Percentiles rank a stretch among this genome's conserved stretches.
phyloP scores from a whole-genome alignment of 2,888 invertebrate genomes.

The Agonopterix arenella region DNA sequence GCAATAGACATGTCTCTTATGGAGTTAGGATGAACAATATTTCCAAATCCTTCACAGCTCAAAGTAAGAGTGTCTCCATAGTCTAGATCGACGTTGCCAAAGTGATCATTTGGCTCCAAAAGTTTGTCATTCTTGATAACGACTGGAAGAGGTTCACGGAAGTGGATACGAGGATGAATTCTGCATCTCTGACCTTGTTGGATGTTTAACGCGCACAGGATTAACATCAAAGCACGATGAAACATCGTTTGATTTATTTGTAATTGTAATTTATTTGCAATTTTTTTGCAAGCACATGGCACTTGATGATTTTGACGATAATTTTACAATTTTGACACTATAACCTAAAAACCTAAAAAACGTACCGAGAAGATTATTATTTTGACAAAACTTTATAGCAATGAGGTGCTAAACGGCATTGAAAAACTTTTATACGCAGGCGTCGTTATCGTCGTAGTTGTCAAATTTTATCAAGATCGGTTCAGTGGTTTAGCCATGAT shows the following conservation, averaged over 20 bases:
- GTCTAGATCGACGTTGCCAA: conserved; percentile 43
- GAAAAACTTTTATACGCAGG: too few relatives aligned
- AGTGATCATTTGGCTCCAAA: conserved; percentile 47
- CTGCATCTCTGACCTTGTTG: conserved; percentile 37
- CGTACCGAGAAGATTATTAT: too few relatives aligned
- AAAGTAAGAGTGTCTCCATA: conserved; percentile 44
- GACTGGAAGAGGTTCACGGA: conserved; percentile 51
- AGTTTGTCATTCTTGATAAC: conserved; percentile 43
- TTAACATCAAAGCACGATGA: conserved; percentile 32
- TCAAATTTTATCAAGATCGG: too few relatives aligned
- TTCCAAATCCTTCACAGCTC: conserved; percentile 46
- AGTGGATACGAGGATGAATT: conserved; percentile 45
- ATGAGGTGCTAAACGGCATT: too few relatives aligned
- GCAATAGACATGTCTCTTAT: conserved; percentile 27
- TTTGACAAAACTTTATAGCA: too few relatives aligned
- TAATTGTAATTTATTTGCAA: not conserved
- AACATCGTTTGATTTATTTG: conserved; percentile 26
- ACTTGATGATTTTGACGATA: not conserved
- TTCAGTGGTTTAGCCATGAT: too few relatives aligned
- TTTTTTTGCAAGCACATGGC: not conserved
- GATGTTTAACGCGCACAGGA: conserved; percentile 45
- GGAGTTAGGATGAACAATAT: conserved; percentile 39
- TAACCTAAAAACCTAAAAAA: too few relatives aligned
- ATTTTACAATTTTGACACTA: not conserved
- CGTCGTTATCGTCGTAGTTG: too few relatives aligned